phyloP scores from a whole-genome alignment of 2,888 invertebrate genomes.

The Onthophagus sagittarius region DNA sequence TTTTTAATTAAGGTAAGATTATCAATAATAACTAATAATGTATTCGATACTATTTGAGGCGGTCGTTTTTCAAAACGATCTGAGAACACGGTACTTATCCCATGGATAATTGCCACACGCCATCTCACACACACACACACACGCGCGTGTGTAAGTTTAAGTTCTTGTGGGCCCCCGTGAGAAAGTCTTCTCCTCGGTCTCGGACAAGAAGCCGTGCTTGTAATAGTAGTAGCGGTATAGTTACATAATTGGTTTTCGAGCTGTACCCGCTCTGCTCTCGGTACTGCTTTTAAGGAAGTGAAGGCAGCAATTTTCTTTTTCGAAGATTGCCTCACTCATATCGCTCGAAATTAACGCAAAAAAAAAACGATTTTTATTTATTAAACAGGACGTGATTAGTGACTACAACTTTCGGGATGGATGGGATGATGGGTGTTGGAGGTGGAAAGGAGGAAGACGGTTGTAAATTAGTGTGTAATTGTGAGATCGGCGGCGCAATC shows the following conservation, averaged over 20 bases:
- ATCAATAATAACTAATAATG: not conserved
- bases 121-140: not conserved
- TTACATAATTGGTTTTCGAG: not conserved
- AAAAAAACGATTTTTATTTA: not conserved
- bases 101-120: not conserved
- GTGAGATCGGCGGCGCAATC: slow-evolving; percentile 42
- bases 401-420: not conserved
- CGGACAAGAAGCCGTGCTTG: not conserved
- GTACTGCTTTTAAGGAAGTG: not conserved
- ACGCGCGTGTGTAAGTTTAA: too few relatives aligned
- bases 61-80: not conserved
- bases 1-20: too few relatives aligned
- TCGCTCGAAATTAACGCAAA: too few relatives aligned
- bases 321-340: too few relatives aligned
- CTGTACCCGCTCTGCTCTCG: not conserved
- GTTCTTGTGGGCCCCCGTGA: not conserved
- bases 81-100: not conserved
- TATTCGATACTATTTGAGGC: not conserved
- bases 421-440: not conserved
- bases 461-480: slow-evolving; percentile 41
- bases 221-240: not conserved
- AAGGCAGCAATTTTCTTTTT: not conserved
- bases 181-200: not conserved
- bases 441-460: slow-evolving; percentile 29
- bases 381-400: not conserved